Evolutionary conservation across 2,797 vertebrate genomes (phyloP).

Genomic region (Rhabdomys pumilio): DNA sequence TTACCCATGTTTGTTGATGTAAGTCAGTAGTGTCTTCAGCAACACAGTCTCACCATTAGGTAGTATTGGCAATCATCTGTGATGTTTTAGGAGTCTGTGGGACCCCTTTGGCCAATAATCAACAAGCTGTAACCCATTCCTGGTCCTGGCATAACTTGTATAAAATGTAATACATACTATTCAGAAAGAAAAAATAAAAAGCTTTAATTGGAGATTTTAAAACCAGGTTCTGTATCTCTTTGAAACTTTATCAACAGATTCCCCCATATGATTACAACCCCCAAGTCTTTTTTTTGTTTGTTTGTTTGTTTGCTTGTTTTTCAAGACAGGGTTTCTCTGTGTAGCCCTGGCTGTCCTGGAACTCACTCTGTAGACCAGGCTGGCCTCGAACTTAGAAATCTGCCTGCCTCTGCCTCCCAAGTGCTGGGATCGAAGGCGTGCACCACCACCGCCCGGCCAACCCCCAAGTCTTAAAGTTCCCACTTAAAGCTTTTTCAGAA

Average conservation of each 20-base stretch:
- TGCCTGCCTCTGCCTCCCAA: too few species aligned
- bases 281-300: too few species aligned
- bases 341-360: too few species aligned
- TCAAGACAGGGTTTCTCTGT: too few species aligned
- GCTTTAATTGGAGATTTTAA: conserved; percentile 19
- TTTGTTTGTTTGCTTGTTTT: too few species aligned
- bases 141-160: background rate
- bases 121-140: background rate
- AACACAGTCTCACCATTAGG: background rate
- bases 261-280: conserved; percentile 27
- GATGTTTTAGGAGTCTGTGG: background rate
- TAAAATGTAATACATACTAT: background rate
- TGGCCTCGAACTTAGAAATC: too few species aligned
- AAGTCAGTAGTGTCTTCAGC: background rate
- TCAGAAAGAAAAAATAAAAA: background rate
- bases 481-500: conserved; percentile 11
- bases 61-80: background rate
- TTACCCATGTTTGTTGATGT: background rate
- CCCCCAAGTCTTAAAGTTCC: conserved; percentile 8
- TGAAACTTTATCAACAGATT: conserved; percentile 60
- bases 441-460: too few species aligned
- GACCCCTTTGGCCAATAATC: background rate
- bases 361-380: too few species aligned
- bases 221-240: conserved; percentile 17
- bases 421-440: too few species aligned